These are phyloP conservation scores for Metaphire vulgaris DNA, from an alignment of 1,140 invertebrate genomes.

Conservation along the genomic window DNA sequence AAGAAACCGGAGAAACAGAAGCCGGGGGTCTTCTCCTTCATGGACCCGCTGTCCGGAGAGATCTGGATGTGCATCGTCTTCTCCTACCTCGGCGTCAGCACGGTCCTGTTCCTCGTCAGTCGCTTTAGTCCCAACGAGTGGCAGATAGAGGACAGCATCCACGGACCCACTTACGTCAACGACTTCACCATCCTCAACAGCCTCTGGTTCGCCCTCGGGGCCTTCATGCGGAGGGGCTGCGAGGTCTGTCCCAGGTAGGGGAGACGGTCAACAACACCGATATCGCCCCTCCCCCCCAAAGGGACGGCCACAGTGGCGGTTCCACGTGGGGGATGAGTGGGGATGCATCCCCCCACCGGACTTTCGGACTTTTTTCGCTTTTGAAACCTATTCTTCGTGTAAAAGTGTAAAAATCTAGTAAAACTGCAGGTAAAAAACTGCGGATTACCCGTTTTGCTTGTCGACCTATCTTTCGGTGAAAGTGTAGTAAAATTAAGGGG, in stretches of 20 bases:
- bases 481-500: too few species aligned
- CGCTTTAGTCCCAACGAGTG: conserved; percentile 93
- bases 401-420: too few species aligned
- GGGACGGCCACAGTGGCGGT: too few species aligned
- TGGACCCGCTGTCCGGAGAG: conserved; percentile 90
- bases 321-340: too few species aligned
- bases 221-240: conserved; percentile 97
- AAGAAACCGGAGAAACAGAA: conserved; percentile 87
- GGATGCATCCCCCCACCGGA: too few species aligned
- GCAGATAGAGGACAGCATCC: conserved; percentile 58
- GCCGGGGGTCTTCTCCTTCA: conserved; percentile 87
- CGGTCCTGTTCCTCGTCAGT: conserved; percentile 85
- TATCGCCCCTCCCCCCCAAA: too few species aligned
- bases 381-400: too few species aligned
- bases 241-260: conserved; percentile 86
- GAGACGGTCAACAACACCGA: too few species aligned
- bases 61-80: conserved; percentile 96
- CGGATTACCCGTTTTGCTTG: too few species aligned
- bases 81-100: conserved; percentile 69
- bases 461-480: too few species aligned
- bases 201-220: conserved; percentile 80
- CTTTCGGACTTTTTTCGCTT: too few species aligned
- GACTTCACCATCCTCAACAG: conserved; percentile 96
- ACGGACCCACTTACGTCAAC: conserved; percentile 63
- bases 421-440: too few species aligned